Evolutionary conservation across 1,140 invertebrate genomes (phyloP).

Genomic region (Harlomillsia oculata): DNA sequence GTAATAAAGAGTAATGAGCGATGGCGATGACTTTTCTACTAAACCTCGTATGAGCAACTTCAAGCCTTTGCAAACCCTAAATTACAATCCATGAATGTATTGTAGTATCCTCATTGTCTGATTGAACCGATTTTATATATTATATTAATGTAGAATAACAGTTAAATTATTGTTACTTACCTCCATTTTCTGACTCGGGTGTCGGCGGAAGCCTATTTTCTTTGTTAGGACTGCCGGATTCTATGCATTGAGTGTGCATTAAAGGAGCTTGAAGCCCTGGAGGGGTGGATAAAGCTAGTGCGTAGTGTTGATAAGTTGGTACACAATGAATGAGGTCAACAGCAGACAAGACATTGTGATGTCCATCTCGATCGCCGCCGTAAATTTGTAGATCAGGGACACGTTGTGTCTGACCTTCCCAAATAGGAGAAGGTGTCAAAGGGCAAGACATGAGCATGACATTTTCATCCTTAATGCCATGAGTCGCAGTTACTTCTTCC

Average conservation of each 20-base stretch:
- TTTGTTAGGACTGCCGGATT: conserved; percentile 33
- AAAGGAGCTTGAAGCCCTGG: neutral
- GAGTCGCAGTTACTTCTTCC: neutral
- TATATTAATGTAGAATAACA: neutral
- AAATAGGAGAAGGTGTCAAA: conserved; percentile 33
- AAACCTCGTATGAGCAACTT: no score
- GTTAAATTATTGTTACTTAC: conserved; percentile 12
- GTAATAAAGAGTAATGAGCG: neutral
- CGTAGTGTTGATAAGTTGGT: conserved; percentile 26
- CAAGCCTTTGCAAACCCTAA: no score
- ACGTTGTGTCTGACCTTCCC: conserved; percentile 34
- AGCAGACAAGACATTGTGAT: neutral
- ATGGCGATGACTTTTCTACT: no score
- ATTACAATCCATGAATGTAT: no score
- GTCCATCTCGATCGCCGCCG: neutral
- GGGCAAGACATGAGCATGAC: conserved; percentile 25
- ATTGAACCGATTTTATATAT: neutral
- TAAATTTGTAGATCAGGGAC: conserved; percentile 29
- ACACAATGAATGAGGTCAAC: conserved; percentile 21
- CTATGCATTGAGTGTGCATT: conserved; percentile 13
- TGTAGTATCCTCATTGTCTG: neutral
- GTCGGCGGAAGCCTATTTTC: conserved; percentile 33
- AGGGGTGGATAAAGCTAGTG: conserved; percentile 6
- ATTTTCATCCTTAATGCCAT: conserved; percentile 27
- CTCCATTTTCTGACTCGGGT: conserved; percentile 29